A percentile compares a stretch with the other conserved stretches of the same genome.
Evolutionary conservation across 35 echinoderm and acorn worm genomes (phyloP).

Genomic region (Stichopus chloronotus): DNA sequence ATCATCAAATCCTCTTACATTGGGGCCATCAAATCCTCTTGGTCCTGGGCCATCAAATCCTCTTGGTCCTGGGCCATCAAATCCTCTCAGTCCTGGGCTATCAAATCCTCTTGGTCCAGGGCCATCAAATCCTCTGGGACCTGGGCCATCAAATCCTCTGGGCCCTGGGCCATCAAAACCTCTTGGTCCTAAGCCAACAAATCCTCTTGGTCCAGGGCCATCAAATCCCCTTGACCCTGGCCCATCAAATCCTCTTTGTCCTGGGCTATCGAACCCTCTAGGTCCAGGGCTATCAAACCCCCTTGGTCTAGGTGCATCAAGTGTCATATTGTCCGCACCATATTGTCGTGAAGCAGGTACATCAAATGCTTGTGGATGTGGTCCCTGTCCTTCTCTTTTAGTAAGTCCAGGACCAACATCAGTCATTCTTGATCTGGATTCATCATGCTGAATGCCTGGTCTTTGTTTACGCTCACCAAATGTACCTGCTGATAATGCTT

Average conservation of each 20-base stretch:
- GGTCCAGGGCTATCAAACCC: constrained; percentile 27
- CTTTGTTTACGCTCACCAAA: background rate
- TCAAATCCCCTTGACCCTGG: background rate
- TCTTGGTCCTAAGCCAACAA: constrained; percentile 30
- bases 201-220: constrained; percentile 14
- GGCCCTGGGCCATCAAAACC: constrained; percentile 23
- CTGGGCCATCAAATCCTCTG: constrained; percentile 48
- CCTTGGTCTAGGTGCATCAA: constrained; percentile 9
- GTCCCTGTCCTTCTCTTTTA: constrained; percentile 6
- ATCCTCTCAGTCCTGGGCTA: constrained; percentile 18
- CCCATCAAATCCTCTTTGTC: constrained; percentile 22
- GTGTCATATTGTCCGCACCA: background rate
- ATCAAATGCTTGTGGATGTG: constrained; percentile 2
- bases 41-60: constrained; percentile 22
- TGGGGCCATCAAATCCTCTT: constrained; percentile 34
- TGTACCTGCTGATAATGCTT: background rate
- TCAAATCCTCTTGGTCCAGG: constrained; percentile 51
- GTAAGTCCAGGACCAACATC: background rate
- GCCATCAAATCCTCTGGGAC: constrained; percentile 39
- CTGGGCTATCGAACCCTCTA: constrained; percentile 36
- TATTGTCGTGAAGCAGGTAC: background rate
- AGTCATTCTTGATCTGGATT: background rate
- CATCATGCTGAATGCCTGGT: background rate
- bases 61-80: constrained; percentile 16
- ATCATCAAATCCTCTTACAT: constrained; percentile 23